Percentiles rank a stretch among this genome's conserved stretches.
phyloP scores from a whole-genome alignment of 2,888 invertebrate genomes.

The Alloplasta piceator region DNA sequence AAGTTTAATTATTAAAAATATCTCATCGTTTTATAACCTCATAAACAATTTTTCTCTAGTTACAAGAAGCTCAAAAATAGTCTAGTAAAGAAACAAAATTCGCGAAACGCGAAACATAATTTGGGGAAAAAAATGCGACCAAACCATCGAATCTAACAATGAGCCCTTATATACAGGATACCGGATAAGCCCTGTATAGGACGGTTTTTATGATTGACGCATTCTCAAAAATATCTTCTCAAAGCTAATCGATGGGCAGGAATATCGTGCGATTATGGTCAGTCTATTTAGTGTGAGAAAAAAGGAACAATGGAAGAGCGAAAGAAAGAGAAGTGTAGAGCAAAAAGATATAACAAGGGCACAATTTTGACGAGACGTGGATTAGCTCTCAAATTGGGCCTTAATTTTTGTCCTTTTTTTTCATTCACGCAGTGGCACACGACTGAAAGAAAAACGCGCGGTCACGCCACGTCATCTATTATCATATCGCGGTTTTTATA shows the following conservation, averaged over 20 bases:
- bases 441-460: conserved; percentile 50
- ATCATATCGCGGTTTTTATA: not conserved
- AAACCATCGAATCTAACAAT: conserved; percentile 35
- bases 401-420: conserved; percentile 50
- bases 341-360: not conserved
- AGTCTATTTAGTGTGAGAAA: conserved; percentile 55
- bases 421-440: conserved; percentile 40
- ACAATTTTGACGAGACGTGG: conserved; percentile 26
- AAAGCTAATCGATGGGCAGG: conserved; percentile 49
- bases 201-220: conserved; percentile 39
- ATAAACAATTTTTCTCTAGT: too few species aligned
- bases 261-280: conserved; percentile 45
- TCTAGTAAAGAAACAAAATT: too few species aligned
- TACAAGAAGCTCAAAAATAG: too few species aligned
- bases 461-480: conserved; percentile 60
- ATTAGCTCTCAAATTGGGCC: conserved; percentile 3
- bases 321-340: not conserved
- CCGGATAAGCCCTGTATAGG: not conserved
- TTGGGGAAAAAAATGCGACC: conserved; percentile 8
- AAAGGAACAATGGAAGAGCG: conserved; percentile 7
- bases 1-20: too few species aligned
- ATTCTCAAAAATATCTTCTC: conserved; percentile 1
- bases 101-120: too few species aligned
- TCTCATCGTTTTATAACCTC: too few species aligned
- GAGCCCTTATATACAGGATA: not conserved